Evolutionary conservation across 2,113 vertebrate genomes (phyloP), one percentile per base, ranked within the genome.

Genomic region (Neodontobutis hainanensis): DNA sequence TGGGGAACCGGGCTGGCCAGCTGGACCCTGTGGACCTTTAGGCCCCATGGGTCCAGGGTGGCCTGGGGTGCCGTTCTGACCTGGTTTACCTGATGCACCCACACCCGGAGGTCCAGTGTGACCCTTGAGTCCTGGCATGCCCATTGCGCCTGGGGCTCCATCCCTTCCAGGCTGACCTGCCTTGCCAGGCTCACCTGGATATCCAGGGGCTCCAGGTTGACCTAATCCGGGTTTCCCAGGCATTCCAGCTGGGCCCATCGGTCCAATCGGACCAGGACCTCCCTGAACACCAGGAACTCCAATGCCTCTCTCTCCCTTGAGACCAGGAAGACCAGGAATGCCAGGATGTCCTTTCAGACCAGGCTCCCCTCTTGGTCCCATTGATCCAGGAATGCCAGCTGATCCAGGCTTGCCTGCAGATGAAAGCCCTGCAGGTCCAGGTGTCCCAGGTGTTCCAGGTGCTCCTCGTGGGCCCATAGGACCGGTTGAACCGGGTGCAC

Each of bases 281-380:
- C 97, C 97, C 0, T 94, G 92, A 14, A 70, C 89, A 1, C 97
- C 96, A 76, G 94, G 94, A 81, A 93, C 43, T 3, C 96, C 95
- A 1, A 93, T 91, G 44, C 97, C 96, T 1, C 60, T 88, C 68
- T 96, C 95, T 86, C 97, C 97, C 80, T 95, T 98, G 12, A 42
- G 72, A 15, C 97, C 97, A 0, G 90, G 95, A 56, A 88, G 4
- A n/a, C 97, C 97, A 65, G 95, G 94, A 51, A 89, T 82, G 42
- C 97, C 97, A 77, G 93, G 89, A 19, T 88, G 84, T 70, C 97
- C 97, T 65, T 95, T 98, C 70, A 93, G 83, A 6, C 97, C 97
- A 2, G 94, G 77, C 65, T 88, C 80, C 48, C 97, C 97, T 73
- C 91, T 93, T 2, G 89, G 88, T 7, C 97, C 97, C 77, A 92